phyloP scores from a whole-genome alignment of 2,888 invertebrate species.

The Phorcus lineatus region DNA sequence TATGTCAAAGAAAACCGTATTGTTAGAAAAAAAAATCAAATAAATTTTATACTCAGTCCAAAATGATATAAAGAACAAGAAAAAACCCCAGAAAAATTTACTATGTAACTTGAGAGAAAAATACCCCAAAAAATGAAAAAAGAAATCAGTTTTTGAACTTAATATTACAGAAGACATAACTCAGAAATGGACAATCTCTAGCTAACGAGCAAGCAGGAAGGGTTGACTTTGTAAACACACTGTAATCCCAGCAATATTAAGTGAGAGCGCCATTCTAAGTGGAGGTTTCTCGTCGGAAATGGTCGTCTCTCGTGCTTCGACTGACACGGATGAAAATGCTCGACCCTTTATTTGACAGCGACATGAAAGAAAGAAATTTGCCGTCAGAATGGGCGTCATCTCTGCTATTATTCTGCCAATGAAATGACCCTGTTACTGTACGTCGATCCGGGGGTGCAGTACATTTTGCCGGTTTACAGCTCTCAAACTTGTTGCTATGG shows the following conservation, averaged over 20 bases:
- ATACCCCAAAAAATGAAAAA: not conserved
- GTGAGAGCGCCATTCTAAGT: not conserved
- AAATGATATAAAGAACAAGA: too few species aligned
- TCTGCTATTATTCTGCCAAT: not conserved
- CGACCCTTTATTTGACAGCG: not conserved
- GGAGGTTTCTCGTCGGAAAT: not conserved
- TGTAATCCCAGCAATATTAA: not conserved
- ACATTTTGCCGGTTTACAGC: not conserved
- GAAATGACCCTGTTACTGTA: not conserved
- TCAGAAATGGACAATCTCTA: not conserved
- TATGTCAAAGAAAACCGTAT: not conserved
- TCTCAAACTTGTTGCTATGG: not conserved
- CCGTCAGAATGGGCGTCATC: not conserved
- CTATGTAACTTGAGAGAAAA: too few species aligned
- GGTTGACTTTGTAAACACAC: not conserved
- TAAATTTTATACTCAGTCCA: too few species aligned
- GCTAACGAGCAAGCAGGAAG: too few species aligned
- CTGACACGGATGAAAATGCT: not conserved
- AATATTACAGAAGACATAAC: not conserved
- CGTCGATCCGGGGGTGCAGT: not conserved
- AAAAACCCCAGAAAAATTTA: too few species aligned
- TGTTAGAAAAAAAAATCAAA: too few species aligned
- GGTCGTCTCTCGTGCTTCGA: not conserved
- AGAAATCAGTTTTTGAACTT: not conserved
- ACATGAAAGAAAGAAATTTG: slow-evolving; percentile 20